A percentile compares a stretch with the other conserved stretches of the same genome.
These are phyloP conservation scores for Mylabris phalerata DNA, from an alignment of 1,140 invertebrate genomes.

Conservation along the genomic window DNA sequence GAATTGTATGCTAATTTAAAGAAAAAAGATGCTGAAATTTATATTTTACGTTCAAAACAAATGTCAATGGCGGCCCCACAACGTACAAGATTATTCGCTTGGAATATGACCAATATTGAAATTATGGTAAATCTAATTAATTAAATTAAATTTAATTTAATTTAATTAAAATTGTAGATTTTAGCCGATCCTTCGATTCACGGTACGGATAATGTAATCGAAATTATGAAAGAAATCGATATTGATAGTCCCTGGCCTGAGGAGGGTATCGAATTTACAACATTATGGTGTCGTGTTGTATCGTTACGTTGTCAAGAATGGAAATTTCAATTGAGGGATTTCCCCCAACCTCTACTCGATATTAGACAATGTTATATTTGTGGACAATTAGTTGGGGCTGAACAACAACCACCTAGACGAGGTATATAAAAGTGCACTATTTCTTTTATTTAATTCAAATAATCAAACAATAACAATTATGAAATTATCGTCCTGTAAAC, in stretches of 20 bases:
- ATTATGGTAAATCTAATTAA: conserved; percentile 27
- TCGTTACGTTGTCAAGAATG: conserved; percentile 74
- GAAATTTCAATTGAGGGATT: conserved; percentile 89
- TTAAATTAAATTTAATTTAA: not conserved
- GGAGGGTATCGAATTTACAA: conserved; percentile 83
- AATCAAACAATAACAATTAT: too few relatives aligned
- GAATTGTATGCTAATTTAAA: conserved; percentile 79
- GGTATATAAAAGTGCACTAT: conserved; percentile 43
- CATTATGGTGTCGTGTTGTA: conserved; percentile 86
- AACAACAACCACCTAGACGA: conserved; percentile 73
- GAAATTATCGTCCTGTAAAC: not conserved
- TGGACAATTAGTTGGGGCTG: conserved; percentile 85
- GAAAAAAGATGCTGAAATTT: conserved; percentile 90
- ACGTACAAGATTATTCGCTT: conserved; percentile 71
- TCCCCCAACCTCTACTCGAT: conserved; percentile 84
- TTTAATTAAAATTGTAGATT: conserved; percentile 40
- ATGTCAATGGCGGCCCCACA: conserved; percentile 65
- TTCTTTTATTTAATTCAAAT: conserved; percentile 1
- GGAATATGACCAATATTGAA: conserved; percentile 71
- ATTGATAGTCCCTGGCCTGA: conserved; percentile 84
- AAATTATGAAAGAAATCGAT: conserved; percentile 74
- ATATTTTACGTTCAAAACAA: conserved; percentile 83
- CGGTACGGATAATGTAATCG: conserved; percentile 70
- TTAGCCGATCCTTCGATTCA: conserved; percentile 81
- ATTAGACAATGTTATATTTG: conserved; percentile 78